Base-by-base conservation (phyloP, 2,888 invertebrate genomes). In the Mesochorus sp. region DNA sequence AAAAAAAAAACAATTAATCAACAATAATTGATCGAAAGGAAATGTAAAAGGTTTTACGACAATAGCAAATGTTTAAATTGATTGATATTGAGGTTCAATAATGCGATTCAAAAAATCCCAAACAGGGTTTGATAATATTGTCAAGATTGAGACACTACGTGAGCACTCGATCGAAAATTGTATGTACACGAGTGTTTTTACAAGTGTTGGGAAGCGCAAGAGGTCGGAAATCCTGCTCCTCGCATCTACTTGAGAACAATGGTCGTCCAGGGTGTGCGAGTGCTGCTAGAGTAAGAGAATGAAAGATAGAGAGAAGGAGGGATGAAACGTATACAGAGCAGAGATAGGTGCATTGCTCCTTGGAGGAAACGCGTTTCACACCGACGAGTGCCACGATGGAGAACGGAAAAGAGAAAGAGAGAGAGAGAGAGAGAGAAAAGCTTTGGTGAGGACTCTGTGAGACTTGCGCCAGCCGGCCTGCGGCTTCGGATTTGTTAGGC, bases 401-500 rank as follows among this genome's bases (percentile, higher is more conserved):
- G n/a, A n/a, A n/a, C n/a, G n/a, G n/a, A n/a, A n/a, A n/a, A n/a
- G 55, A 51, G 44, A 24, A 42, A 53, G 61, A 53, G 75, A 28
- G 64, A 10, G 59, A 44, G 67, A 12, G 28, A 51, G 74, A 28
- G 47, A 26, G 8, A 26, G 49, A 39, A 17, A 14, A 2, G n/a
- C 49, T 57, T 19, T 28, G 80, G 62, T 34, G 70, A 74, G 74
- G 75, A 55, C 71, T 62, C 53, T 37, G 66, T 70, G 71, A 66
- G 75, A 70, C 59, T 72, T 61, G 61, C 79, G 75, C 80, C 82
- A 77, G 79, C 81, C 83, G 83, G 82, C 79, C 81, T 73, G 82
- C 59, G 71, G 80, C 81, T 83, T 82, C 84, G 88, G 88, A 88
- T 88, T 88, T 87, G 88, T 85, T 88, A 85, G 83, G 83, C 85